Evolutionary conservation across 2,888 invertebrate species (phyloP).

Genomic region (Liopterus haemorrhoidalis): DNA sequence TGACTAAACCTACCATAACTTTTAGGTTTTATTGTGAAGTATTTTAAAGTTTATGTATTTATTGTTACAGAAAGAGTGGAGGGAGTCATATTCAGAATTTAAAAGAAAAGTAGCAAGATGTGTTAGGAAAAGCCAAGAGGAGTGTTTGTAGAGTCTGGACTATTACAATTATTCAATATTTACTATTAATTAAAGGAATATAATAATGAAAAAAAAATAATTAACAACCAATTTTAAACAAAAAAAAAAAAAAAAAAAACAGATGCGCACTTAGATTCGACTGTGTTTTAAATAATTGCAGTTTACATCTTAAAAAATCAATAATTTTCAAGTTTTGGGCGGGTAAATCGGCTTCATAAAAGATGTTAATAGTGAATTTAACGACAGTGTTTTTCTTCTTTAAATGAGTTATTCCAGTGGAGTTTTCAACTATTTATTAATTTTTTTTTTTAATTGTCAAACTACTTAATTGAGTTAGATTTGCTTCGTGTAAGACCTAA

Average conservation of each 20-base stretch:
- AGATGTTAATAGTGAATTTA: too few species aligned
- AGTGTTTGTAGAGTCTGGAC: slow-evolving; percentile 71
- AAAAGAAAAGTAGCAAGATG: slow-evolving; percentile 96
- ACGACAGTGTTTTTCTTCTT: too few species aligned
- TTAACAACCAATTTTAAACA: slow-evolving; percentile 17
- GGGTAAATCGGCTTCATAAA: too few species aligned
- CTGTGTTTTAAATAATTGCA: slow-evolving; percentile 18
- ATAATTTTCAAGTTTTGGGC: too few species aligned
- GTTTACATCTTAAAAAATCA: too few species aligned
- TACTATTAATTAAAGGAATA: slow-evolving; percentile 16
- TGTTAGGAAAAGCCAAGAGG: slow-evolving; percentile 98
- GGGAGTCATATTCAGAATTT: slow-evolving; percentile 94
- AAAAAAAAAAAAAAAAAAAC: slow-evolving; percentile 10
- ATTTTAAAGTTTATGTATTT: slow-evolving; percentile 16
- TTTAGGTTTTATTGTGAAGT: too few species aligned
- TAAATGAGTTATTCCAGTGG: too few species aligned
- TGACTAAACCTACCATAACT: too few species aligned
- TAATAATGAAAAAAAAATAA: slow-evolving; percentile 16
- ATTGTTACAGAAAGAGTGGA: slow-evolving; percentile 87
- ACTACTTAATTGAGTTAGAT: too few species aligned
- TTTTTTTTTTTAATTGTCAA: too few species aligned
- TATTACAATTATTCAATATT: slow-evolving; percentile 22
- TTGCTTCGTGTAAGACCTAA: too few species aligned
- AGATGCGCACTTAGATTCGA: slow-evolving; percentile 16
- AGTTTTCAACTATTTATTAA: too few species aligned